A percentile compares a stretch with the other conserved stretches of the same genome.
Evolutionary conservation across 2,888 invertebrate genomes (phyloP).

Genomic region (Stramonita haemastoma): DNA sequence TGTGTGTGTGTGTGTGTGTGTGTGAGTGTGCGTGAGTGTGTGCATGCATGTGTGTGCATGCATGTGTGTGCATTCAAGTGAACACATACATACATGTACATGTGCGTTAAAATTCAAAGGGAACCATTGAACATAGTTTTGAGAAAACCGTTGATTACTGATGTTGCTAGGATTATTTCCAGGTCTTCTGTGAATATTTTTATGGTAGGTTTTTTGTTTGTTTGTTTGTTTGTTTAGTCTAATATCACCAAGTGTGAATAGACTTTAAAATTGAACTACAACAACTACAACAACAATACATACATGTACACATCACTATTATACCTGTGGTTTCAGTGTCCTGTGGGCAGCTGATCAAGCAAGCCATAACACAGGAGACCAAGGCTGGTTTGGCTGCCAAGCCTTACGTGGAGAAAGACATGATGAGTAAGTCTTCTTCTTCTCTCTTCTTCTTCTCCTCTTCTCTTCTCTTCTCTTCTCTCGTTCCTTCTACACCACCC

Average conservation of each 20-base stretch:
- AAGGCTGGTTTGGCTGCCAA: constrained; percentile 73
- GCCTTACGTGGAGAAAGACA: constrained; percentile 72
- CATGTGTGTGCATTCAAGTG: background rate
- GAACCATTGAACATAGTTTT: too few species aligned
- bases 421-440: constrained; percentile 66
- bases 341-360: constrained; percentile 75
- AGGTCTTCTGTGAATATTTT: too few species aligned
- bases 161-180: too few species aligned
- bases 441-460: background rate
- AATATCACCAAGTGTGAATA: background rate
- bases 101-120: too few species aligned
- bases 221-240: too few species aligned
- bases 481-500: too few species aligned
- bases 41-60: background rate
- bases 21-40: constrained; percentile 8
- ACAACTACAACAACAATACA: background rate
- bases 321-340: constrained; percentile 64
- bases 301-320: background rate
- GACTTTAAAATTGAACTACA: background rate
- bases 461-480: background rate
- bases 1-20: background rate
- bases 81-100: background rate
- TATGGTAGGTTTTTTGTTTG: too few species aligned
- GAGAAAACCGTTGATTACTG: too few species aligned
- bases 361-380: constrained; percentile 75